Evolutionary conservation across 1,140 invertebrate species (phyloP).

Genomic region (Ectropis grisescens): DNA sequence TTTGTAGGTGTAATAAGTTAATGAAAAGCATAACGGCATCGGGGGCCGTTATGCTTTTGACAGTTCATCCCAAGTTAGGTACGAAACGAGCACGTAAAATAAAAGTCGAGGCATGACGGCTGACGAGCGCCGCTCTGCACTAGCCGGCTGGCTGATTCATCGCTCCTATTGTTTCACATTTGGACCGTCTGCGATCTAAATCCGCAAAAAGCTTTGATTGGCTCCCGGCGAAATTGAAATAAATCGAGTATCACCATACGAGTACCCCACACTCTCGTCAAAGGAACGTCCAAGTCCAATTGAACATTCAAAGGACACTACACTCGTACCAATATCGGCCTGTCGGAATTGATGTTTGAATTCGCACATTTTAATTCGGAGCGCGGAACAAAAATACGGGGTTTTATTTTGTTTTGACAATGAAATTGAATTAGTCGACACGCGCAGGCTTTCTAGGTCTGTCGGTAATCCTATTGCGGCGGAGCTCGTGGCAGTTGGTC

Average conservation of each 20-base stretch:
- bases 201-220: conserved; percentile 40
- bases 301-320: conserved; percentile 11
- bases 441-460: conserved; percentile 34
- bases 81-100: too few relatives aligned
- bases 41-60: too few relatives aligned
- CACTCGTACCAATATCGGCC: too few relatives aligned
- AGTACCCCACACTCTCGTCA: conserved; percentile 12
- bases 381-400: conserved; percentile 13
- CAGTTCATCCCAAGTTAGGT: too few relatives aligned
- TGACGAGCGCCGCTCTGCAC: too few relatives aligned
- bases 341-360: too few relatives aligned
- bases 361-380: too few relatives aligned
- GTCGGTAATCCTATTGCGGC: conserved; percentile 57
- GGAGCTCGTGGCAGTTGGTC: conserved; percentile 34
- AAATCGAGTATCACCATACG: conserved; percentile 16
- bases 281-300: conserved; percentile 16
- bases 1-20: too few relatives aligned
- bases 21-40: too few relatives aligned
- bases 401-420: conserved; percentile 32
- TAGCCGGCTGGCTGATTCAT: conserved; percentile 8
- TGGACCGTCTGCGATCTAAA: conserved; percentile 28
- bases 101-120: too few relatives aligned
- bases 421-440: conserved; percentile 46
- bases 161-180: conserved; percentile 20
- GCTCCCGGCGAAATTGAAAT: conserved; percentile 13